Percentiles rank a stretch among this genome's conserved stretches.
phyloP scores from a whole-genome alignment of 1,140 invertebrate genomes.

The Harpegnathos saltator region DNA sequence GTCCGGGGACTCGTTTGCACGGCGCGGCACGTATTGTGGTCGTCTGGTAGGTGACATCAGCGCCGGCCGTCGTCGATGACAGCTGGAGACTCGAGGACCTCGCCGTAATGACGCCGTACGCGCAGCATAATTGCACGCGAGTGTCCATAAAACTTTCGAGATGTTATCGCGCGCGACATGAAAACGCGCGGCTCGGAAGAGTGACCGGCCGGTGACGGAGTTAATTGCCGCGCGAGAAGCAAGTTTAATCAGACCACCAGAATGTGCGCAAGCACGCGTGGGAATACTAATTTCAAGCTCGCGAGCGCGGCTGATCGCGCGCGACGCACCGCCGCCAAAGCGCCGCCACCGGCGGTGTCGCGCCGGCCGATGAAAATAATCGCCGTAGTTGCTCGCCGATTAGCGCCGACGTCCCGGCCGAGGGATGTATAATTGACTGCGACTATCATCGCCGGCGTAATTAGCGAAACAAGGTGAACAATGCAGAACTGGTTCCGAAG shows the following conservation, averaged over 20 bases:
- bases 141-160: slow-evolving; percentile 55
- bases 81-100: slow-evolving; percentile 57
- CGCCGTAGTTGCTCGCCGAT: slow-evolving; percentile 41
- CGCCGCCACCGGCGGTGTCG: slow-evolving; percentile 5
- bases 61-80: slow-evolving; percentile 61
- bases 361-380: slow-evolving; percentile 45
- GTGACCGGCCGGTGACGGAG: slow-evolving; percentile 26
- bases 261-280: slow-evolving; percentile 7
- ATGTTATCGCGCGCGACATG: slow-evolving; percentile 58
- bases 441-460: slow-evolving; percentile 13
- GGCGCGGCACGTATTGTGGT: slow-evolving; percentile 43
- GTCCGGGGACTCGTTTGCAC: slow-evolving; percentile 1
- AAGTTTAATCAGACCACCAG: slow-evolving; percentile 54
- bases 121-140: slow-evolving; percentile 61
- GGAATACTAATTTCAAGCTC: slow-evolving; percentile 55
- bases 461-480: slow-evolving; percentile 37
- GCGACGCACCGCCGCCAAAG: too few relatives aligned
- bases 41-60: slow-evolving; percentile 55
- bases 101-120: slow-evolving; percentile 57
- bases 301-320: background rate
- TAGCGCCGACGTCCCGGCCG: slow-evolving; percentile 19
- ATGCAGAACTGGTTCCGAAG: slow-evolving; percentile 32
- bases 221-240: slow-evolving; percentile 53
- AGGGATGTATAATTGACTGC: slow-evolving; percentile 43
- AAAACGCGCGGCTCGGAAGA: slow-evolving; percentile 54